Conservation (phyloP, 2,797 vertebrate species). For the Meriones psammophilus region DNA sequence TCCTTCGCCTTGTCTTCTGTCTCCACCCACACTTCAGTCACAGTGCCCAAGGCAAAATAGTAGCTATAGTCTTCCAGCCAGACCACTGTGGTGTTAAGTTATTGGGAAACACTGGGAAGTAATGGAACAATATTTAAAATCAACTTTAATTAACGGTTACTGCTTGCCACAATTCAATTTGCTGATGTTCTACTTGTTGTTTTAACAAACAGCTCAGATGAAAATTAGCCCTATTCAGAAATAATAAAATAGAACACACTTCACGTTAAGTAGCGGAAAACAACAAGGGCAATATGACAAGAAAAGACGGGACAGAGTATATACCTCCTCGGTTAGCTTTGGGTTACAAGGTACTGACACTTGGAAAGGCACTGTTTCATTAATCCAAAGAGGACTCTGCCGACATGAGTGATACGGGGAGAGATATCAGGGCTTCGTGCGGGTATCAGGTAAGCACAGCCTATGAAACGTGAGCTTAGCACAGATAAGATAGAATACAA, state of each 20-base stretch:
- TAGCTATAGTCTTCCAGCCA: neutral
- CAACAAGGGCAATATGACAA: conserved; percentile 33
- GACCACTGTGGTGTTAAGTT: neutral
- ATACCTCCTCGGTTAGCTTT: neutral
- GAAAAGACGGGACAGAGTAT: neutral
- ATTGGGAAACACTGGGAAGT: neutral
- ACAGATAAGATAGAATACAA: conserved; percentile 2
- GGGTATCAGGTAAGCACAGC: neutral
- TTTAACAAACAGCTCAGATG: conserved; percentile 28
- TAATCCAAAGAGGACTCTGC: neutral
- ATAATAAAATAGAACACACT: conserved; percentile 26
- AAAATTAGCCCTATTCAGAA: neutral
- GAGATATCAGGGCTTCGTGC: neutral
- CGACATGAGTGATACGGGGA: neutral
- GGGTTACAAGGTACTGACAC: neutral
- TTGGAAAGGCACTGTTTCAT: neutral
- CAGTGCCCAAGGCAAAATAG: neutral
- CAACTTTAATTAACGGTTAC: neutral
- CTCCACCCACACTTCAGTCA: neutral
- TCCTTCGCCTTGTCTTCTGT: neutral
- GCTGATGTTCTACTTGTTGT: neutral
- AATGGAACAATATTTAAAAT: neutral
- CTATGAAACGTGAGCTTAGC: neutral
- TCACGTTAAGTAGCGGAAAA: conserved; percentile 49
- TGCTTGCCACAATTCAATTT: conserved; percentile 25